phyloP scores from a whole-genome alignment of 35 echinoderm and acorn worm species.

The Lytechinus variegatus region DNA sequence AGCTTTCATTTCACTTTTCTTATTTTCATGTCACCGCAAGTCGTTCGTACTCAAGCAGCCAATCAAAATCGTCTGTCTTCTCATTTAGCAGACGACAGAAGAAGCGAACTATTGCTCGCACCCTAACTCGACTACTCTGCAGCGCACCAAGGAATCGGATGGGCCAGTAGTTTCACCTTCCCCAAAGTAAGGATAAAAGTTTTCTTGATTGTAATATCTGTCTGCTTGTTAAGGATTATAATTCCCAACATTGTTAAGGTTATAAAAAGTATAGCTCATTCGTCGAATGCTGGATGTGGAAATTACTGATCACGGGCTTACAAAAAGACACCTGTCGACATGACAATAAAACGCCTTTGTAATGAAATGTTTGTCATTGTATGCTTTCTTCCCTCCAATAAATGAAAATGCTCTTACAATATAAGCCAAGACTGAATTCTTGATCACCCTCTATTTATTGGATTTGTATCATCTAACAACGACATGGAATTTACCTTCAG shows the following conservation, averaged over 20 bases:
- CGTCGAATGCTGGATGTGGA: too few relatives aligned
- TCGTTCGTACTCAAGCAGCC: neutral
- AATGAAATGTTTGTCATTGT: neutral
- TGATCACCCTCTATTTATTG: neutral
- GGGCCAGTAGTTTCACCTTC: neutral
- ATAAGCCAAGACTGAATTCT: neutral
- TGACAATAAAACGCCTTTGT: neutral
- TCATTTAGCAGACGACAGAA: neutral
- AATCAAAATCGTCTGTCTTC: neutral
- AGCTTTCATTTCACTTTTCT: neutral
- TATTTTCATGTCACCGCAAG: neutral
- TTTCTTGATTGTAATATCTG: neutral
- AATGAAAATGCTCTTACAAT: neutral
- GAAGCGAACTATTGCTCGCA: neutral
- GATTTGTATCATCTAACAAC: neutral
- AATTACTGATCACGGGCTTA: neutral
- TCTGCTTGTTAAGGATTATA: neutral
- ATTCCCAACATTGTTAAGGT: neutral
- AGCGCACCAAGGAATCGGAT: neutral
- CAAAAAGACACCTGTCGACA: neutral
- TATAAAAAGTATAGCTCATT: too few relatives aligned
- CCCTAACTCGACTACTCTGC: neutral
- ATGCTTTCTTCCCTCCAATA: neutral
- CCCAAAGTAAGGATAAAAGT: neutral
- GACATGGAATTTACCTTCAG: neutral